phyloP scores from a whole-genome alignment of 2,888 invertebrate species.

The Leptogaster cylindrica region DNA sequence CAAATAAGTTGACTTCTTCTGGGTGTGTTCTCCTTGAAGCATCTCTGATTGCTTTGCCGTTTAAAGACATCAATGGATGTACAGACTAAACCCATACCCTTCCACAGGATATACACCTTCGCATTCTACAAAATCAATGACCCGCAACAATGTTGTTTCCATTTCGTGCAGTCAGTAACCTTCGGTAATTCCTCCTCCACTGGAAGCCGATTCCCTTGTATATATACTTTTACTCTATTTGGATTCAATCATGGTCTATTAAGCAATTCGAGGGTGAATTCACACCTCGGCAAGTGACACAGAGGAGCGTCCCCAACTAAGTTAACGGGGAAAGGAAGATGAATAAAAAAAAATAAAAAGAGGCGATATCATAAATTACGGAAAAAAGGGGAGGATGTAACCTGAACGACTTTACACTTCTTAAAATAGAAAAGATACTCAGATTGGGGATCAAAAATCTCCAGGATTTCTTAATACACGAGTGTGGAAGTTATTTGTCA shows the following conservation, averaged over 20 bases:
- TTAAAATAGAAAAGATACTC: slow-evolving; percentile 9
- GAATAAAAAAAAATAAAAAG: too few relatives aligned
- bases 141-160: slow-evolving; percentile 22
- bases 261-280: slow-evolving; percentile 47
- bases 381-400: slow-evolving; percentile 7
- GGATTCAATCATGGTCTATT: slow-evolving; percentile 48
- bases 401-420: background rate
- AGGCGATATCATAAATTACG: slow-evolving; percentile 10
- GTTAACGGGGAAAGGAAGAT: background rate
- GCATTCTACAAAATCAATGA: slow-evolving; percentile 33
- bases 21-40: background rate
- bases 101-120: too few relatives aligned
- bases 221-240: slow-evolving; percentile 41
- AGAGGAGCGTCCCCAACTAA: slow-evolving; percentile 2
- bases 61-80: background rate
- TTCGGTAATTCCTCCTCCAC: slow-evolving; percentile 4
- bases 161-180: slow-evolving; percentile 16
- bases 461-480: background rate
- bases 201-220: slow-evolving; percentile 1
- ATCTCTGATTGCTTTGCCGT: slow-evolving; percentile 33
- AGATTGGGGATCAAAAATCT: background rate
- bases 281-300: slow-evolving; percentile 43
- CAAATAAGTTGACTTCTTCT: slow-evolving; percentile 17
- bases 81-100: background rate
- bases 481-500: slow-evolving; percentile 16